Evolutionary conservation across 2,113 vertebrate genomes (phyloP), one percentile per base, ranked within the genome.

Genomic region (Pygathrix nemaeus): DNA sequence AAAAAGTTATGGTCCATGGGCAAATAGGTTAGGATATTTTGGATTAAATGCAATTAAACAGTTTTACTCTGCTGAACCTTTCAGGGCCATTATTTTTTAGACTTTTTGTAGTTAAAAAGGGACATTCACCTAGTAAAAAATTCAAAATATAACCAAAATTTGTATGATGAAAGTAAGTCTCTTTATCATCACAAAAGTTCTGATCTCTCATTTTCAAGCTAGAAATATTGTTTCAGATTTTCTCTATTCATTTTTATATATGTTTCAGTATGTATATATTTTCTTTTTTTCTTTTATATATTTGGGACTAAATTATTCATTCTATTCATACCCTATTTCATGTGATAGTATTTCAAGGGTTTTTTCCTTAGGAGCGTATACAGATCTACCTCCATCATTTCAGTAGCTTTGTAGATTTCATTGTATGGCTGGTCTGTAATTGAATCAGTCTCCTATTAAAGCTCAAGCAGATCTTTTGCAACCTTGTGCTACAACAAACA

Each of bases 141-240:
- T 61, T 73, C 12, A 76, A 92, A 88, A 76, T 73, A 68, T 32
- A 90, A n/a, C 21, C 43, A 66, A 86, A 30, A 13, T 83, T 35
- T 79, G 2, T 73, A 18, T 81, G 82, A 35, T 38, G n/a, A 82
- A 94, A 86, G 40, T 68, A 75, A 88, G 14, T 88, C 70, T 73
- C 38, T 93, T 88, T 94, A 20, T 48, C 50, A 61, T 57, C 23
- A 81, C n/a, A 48, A 45, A 87, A 57, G 5, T 92, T 87, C 70
- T 87, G 32, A 25, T 16, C 10, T 96, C 32, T n/a, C n/a, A 68
- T 20, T 68, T 13, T 59, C 35, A 83, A 73, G 38, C 20, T 18
- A 88, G 43, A 93, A 91, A 73, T 94, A 30, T 30, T 16, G 52
- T 87, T 81, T 96, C 17, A 57, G 21, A 88, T 90, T 90, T 83